Base-by-base conservation (phyloP, 2,797 vertebrate species). In the Hydrocynus forskahlii region DNA sequence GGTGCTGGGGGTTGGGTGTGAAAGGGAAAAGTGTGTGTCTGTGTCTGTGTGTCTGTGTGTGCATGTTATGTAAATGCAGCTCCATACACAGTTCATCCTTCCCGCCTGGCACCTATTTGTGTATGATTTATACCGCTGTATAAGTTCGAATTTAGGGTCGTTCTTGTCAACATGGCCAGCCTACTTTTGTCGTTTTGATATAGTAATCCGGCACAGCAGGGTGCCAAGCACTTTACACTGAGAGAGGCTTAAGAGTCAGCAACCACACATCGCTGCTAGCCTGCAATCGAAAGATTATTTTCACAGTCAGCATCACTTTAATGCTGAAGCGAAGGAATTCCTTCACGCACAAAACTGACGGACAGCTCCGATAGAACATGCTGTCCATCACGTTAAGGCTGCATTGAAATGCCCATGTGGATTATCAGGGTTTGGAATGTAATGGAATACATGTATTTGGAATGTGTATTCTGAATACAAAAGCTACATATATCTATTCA, bases 1-100 rank as follows among this genome's bases (percentile, higher is more conserved):
- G 86, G 88, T 91, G 87, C 87, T 84, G 89, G 89, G 89, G 91
- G 87, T 88, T 88, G 89, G 88, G 87, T 88, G 35, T 16, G 84
- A 86, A 87, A 90, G 68, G 81, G 85, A 75, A 59, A 76, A 75
- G 75, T 55, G 21, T 38, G 62, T 82, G 68, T 72, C 14, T 19
- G 78, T 38, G 68, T 17, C 16, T 12, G 17, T 12, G 17, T 12
- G 57, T 17, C 43, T 50, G 68, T 62, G 13, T 25, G 48, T 4
- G 25, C 21, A 60, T 55, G 78, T 82, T 85, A 81, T 79, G 81
- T 82, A 83, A 87, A 82, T 84, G 87, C 77, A 83, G 50, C 55
- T n/a, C 74, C 57, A 21, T 82, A 25, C 81, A 81, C 67, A 38
- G n/a, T 76, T 89, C 81, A 82, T 84, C 85, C 68, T 76, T 81